phyloP scores from a whole-genome alignment of 2,113 vertebrate species.

The Psilopsiagon aymara region DNA sequence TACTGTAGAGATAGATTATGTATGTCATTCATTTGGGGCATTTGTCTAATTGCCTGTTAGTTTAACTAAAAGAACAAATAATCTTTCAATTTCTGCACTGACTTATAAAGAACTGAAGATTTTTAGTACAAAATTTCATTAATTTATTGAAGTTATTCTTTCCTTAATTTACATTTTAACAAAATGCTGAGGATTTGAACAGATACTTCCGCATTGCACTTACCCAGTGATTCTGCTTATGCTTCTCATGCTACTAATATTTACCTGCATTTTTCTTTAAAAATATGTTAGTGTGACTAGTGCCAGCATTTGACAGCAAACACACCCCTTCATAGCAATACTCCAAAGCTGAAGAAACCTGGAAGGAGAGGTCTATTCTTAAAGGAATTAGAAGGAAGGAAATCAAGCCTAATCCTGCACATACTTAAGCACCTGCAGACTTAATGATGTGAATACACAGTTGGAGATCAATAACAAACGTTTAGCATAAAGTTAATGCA shows the following conservation, averaged over 20 bases:
- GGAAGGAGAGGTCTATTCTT: background rate
- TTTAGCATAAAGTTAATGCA: background rate
- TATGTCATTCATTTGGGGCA: background rate
- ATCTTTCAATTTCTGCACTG: background rate
- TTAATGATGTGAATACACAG: conserved; percentile 7
- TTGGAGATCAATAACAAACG: conserved; percentile 20
- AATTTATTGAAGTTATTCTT: background rate
- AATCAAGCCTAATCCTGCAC: background rate
- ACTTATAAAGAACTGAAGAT: background rate
- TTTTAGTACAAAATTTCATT: background rate
- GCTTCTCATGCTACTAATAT: background rate
- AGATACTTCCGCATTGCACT: background rate
- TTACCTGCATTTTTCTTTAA: background rate
- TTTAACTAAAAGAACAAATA: background rate
- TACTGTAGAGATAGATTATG: background rate
- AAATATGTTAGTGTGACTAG: fast-evolving
- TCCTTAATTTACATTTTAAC: background rate
- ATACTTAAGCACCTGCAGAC: conserved; percentile 7
- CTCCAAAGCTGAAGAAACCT: background rate
- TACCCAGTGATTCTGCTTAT: background rate
- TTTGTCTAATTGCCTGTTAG: background rate
- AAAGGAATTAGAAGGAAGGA: conserved; percentile 8
- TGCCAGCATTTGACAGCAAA: background rate
- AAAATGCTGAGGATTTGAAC: background rate
- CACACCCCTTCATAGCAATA: background rate